phyloP scores from a whole-genome alignment of 2,888 invertebrate species.

The Spilarctia lutea region DNA sequence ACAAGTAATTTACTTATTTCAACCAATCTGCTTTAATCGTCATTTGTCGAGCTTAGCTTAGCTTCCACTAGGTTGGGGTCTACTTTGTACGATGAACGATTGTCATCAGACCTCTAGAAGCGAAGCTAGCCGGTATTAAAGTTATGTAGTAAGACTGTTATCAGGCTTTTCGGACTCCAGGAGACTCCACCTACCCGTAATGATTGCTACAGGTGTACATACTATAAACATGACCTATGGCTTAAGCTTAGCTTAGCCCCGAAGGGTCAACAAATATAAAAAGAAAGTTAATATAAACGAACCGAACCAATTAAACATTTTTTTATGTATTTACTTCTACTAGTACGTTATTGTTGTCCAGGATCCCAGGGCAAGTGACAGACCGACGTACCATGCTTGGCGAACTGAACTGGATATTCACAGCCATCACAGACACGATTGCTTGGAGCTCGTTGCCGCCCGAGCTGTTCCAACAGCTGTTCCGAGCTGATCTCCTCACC shows the following conservation, averaged over 20 bases:
- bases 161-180: not conserved
- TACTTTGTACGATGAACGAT: too few species aligned
- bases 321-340: too few species aligned
- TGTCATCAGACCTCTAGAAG: too few species aligned
- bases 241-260: too few species aligned
- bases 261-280: too few species aligned
- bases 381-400: slow-evolving; percentile 99
- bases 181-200: too few species aligned
- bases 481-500: slow-evolving; percentile 98
- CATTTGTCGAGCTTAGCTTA: too few species aligned
- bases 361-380: slow-evolving; percentile 97
- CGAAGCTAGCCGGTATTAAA: not conserved
- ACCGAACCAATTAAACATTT: not conserved
- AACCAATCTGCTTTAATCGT: too few species aligned
- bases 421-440: slow-evolving; percentile 99
- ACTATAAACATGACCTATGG: too few species aligned
- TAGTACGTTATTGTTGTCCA: slow-evolving; percentile 58
- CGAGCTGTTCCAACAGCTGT: slow-evolving; percentile 98
- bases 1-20: slow-evolving; percentile 88
- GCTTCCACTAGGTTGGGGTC: too few species aligned
- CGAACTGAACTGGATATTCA: slow-evolving; percentile 99
- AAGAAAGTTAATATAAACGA: not conserved
- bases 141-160: not conserved
- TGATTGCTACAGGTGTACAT: too few species aligned
- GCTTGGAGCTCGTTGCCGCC: slow-evolving; percentile 99